Percentiles rank a stretch among this genome's conserved stretches.
Evolutionary conservation across 2,113 vertebrate genomes (phyloP).

Genomic region (Guaruba guarouba): DNA sequence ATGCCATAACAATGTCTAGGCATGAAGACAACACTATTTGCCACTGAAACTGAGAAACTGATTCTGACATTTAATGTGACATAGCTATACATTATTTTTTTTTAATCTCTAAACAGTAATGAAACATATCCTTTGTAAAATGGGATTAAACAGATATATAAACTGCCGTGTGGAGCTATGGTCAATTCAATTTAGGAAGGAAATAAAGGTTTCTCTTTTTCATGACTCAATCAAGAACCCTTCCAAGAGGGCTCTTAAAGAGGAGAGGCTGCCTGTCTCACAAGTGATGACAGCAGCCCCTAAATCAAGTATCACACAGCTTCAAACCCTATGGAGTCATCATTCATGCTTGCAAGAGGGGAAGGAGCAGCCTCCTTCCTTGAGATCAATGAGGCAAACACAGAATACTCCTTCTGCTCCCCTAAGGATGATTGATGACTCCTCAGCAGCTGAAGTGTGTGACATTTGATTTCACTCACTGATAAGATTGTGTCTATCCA

Average conservation of each 20-base stretch:
- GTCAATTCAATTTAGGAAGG: background rate
- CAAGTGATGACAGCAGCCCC: slow-evolving; percentile 9
- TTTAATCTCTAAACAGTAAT: background rate
- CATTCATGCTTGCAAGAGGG: slow-evolving; percentile 19
- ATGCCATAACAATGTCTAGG: background rate
- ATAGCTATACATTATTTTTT: background rate
- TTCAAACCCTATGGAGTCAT: slow-evolving; percentile 34
- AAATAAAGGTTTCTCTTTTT: background rate
- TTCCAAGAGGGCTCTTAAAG: background rate
- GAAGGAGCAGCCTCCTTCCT: slow-evolving; percentile 38
- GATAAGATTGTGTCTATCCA: slow-evolving; percentile 53
- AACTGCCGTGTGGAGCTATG: rapidly evolving
- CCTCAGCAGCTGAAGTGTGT: slow-evolving; percentile 53
- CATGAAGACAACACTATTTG: background rate
- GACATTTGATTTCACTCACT: slow-evolving; percentile 57
- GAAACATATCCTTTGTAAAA: background rate
- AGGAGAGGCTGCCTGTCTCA: background rate
- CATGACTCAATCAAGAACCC: background rate
- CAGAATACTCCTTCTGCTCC: slow-evolving; percentile 9
- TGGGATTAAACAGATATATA: background rate
- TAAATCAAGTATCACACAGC: slow-evolving; percentile 25
- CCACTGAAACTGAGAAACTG: background rate
- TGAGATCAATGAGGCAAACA: slow-evolving; percentile 34
- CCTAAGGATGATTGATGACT: slow-evolving; percentile 52
- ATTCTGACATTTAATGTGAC: background rate